These are phyloP conservation scores for Trichomycterus rosablanca DNA, from an alignment of 2,113 vertebrate species.

Conservation along the genomic window DNA sequence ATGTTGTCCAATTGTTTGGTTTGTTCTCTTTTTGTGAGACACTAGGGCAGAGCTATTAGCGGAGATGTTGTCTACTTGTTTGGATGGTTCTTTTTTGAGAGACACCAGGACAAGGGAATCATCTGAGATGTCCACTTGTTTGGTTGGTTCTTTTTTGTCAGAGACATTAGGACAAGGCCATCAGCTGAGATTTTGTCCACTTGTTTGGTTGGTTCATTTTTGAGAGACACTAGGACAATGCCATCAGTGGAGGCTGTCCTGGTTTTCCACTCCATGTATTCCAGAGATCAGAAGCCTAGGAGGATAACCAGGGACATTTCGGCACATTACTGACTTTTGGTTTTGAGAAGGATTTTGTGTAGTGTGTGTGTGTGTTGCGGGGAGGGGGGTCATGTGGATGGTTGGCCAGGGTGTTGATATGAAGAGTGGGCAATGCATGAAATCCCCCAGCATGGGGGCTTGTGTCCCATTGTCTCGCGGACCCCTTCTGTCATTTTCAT, in stretches of 20 bases:
- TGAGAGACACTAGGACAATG: too few relatives aligned
- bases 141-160: too few relatives aligned
- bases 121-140: too few relatives aligned
- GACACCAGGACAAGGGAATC: background rate
- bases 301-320: slow-evolving; percentile 44
- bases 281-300: slow-evolving; percentile 37
- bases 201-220: background rate
- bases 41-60: background rate
- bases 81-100: too few relatives aligned
- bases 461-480: slow-evolving; percentile 70
- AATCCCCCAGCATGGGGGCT: slow-evolving; percentile 71
- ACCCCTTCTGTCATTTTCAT: slow-evolving; percentile 79
- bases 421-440: slow-evolving; percentile 70
- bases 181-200: too few relatives aligned
- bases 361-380: background rate
- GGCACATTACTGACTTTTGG: slow-evolving; percentile 45
- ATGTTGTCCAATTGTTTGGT: too few relatives aligned
- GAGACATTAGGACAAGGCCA: background rate
- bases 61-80: too few relatives aligned
- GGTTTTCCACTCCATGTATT: too few relatives aligned
- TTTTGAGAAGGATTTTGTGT: slow-evolving; percentile 8
- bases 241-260: too few relatives aligned
- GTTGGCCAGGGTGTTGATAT: slow-evolving; percentile 70
- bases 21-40: too few relatives aligned
- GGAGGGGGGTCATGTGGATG: slow-evolving; percentile 42